phyloP scores from a whole-genome alignment of 2,888 invertebrate genomes.

The Calameuta pallipes region DNA sequence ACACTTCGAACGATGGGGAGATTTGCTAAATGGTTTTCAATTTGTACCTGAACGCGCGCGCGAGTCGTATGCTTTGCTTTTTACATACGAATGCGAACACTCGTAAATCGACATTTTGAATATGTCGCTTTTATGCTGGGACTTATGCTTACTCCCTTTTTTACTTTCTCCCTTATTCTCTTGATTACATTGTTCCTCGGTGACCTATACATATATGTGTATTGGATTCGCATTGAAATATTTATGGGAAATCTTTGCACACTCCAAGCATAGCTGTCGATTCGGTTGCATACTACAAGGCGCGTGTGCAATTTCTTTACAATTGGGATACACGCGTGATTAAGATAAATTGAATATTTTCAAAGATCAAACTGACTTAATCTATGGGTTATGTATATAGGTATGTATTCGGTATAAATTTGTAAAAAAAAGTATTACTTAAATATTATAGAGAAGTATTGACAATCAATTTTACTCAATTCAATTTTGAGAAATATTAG shows the following conservation, averaged over 20 bases:
- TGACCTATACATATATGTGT: not conserved
- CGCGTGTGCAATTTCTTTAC: not conserved
- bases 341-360: not conserved
- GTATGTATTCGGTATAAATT: not conserved
- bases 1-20: slow-evolving; percentile 60
- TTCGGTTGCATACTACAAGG: not conserved
- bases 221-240: not conserved
- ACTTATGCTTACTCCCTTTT: not conserved
- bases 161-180: not conserved
- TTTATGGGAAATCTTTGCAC: not conserved
- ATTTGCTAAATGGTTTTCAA: slow-evolving; percentile 66
- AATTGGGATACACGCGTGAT: not conserved
- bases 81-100: slow-evolving; percentile 28
- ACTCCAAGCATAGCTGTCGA: not conserved
- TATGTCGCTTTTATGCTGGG: not conserved
- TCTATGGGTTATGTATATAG: too few relatives aligned
- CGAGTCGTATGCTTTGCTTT: slow-evolving; percentile 30
- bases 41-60: slow-evolving; percentile 59
- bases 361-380: not conserved
- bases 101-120: not conserved
- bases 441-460: not conserved
- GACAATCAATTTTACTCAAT: not conserved
- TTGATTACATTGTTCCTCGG: not conserved
- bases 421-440: not conserved
- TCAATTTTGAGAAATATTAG: too few relatives aligned